Conservation (phyloP, 2,888 invertebrate species). For the Acanthosoma haemorrhoidale region DNA sequence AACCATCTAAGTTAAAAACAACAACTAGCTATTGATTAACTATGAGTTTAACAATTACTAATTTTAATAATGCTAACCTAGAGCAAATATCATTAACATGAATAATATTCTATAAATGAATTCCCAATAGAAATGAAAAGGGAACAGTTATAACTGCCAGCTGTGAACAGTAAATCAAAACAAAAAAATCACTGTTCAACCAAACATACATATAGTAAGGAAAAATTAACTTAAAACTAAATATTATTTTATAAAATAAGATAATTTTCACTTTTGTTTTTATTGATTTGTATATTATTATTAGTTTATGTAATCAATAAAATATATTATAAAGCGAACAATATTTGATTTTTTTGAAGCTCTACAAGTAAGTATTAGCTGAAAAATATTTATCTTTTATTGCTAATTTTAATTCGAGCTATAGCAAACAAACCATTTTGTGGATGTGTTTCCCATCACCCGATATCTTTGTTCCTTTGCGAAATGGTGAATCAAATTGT, state of each 20-base stretch:
- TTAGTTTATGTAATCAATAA: too few species aligned
- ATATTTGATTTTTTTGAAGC: too few species aligned
- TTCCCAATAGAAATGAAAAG: not conserved
- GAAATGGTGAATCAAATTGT: too few species aligned
- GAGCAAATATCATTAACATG: not conserved
- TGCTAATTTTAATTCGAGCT: too few species aligned
- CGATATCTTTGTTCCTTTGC: too few species aligned
- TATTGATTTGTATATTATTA: not conserved
- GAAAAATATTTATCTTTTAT: too few species aligned
- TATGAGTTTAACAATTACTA: not conserved
- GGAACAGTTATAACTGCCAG: not conserved
- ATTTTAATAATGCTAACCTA: slow-evolving; percentile 13
- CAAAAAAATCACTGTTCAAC: not conserved
- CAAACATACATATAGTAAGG: not conserved
- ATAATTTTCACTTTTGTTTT: not conserved
- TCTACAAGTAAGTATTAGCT: too few species aligned
- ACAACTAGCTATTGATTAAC: not conserved
- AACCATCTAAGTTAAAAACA: too few species aligned
- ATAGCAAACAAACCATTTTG: too few species aligned
- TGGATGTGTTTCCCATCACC: too few species aligned
- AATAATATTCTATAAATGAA: not conserved
- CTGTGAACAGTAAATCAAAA: not conserved
- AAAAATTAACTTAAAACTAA: not conserved
- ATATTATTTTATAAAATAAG: not conserved
- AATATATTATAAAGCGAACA: too few species aligned